These are phyloP conservation scores for Torymus aiolomorphi DNA, from an alignment of 2,888 invertebrate genomes.

Conservation along the genomic window DNA sequence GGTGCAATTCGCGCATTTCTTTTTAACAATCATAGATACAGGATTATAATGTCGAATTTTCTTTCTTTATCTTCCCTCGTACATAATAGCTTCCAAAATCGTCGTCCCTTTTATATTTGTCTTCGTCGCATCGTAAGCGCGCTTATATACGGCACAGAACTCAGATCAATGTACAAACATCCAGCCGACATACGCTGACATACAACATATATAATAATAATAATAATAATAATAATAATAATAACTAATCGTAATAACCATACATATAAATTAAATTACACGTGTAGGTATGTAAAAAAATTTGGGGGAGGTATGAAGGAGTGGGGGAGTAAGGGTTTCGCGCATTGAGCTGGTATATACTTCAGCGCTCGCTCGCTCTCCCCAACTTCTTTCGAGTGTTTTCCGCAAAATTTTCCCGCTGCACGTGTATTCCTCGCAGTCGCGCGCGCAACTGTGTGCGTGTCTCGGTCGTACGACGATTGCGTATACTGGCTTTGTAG, in stretches of 20 bases:
- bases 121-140: constrained; percentile 25
- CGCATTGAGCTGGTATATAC: too few species aligned
- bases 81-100: constrained; percentile 21
- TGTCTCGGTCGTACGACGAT: too few species aligned
- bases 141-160: constrained; percentile 39
- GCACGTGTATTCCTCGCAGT: too few species aligned
- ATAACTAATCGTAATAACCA: neutral
- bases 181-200: constrained; percentile 50
- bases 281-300: constrained; percentile 42
- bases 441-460: too few species aligned
- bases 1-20: too few species aligned
- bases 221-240: neutral
- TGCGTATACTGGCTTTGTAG: neutral
- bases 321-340: too few species aligned
- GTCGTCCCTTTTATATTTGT: constrained; percentile 31
- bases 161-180: constrained; percentile 57
- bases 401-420: neutral
- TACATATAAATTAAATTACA: constrained; percentile 50
- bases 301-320: constrained; percentile 7
- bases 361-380: constrained; percentile 3
- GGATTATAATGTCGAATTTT: too few species aligned
- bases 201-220: constrained; percentile 31
- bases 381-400: constrained; percentile 25
- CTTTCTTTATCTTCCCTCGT: neutral
- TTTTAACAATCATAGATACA: too few species aligned